Evolutionary conservation across 2,797 vertebrate genomes (phyloP).

Genomic region (Muraenolepis orangiensis): DNA sequence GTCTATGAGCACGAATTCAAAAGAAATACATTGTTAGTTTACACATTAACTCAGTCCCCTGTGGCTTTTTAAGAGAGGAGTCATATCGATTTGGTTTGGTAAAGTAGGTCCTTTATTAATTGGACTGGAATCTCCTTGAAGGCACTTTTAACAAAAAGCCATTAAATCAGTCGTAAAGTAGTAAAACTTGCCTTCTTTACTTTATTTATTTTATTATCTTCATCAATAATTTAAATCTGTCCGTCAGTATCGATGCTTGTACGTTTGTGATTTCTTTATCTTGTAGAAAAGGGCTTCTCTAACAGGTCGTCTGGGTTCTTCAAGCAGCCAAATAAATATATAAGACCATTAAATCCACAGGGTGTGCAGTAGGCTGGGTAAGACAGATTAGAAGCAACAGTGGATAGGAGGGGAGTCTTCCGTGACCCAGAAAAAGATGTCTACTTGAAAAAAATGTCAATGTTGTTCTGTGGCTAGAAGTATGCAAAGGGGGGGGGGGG

Average conservation of each 20-base stretch:
- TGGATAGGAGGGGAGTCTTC: neutral
- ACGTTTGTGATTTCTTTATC: neutral
- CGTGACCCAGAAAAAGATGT: neutral
- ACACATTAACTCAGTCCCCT: conserved; percentile 31
- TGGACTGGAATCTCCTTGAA: neutral
- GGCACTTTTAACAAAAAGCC: neutral
- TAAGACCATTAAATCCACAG: neutral
- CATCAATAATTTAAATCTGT: neutral
- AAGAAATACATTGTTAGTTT: conserved; percentile 37
- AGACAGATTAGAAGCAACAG: neutral
- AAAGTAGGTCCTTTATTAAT: neutral
- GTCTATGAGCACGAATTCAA: conserved; percentile 30
- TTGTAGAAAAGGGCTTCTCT: neutral
- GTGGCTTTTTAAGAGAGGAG: conserved; percentile 27
- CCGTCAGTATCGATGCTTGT: neutral
- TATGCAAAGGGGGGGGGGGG: neutral
- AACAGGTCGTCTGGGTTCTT: neutral
- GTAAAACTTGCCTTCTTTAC: neutral
- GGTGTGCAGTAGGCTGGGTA: neutral
- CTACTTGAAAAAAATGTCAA: neutral
- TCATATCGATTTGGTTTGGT: conserved; percentile 16
- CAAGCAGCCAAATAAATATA: neutral
- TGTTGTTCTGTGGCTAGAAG: neutral
- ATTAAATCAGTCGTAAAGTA: neutral
- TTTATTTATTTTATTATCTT: too few relatives aligned